These are phyloP conservation scores for Nesospiza acunhae DNA, from an alignment of 2,113 vertebrate species.

Conservation along the genomic window DNA sequence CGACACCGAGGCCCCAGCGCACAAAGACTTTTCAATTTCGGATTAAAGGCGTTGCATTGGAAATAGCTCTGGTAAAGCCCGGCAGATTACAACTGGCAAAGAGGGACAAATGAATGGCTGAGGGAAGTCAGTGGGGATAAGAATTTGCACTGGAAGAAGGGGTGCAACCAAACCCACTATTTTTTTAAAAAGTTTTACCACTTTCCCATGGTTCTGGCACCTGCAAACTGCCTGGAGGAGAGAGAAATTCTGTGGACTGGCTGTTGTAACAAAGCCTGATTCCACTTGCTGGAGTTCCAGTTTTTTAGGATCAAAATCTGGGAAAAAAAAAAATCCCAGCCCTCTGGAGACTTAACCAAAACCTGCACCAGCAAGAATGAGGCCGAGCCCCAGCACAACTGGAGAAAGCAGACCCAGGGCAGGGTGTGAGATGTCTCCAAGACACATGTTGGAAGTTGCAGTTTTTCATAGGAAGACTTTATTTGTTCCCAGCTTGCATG, in stretches of 20 bases:
- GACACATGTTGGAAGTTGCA: neutral
- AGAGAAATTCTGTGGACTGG: neutral
- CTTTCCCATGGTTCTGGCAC: neutral
- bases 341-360: neutral
- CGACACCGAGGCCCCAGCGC: neutral
- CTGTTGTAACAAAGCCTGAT: neutral
- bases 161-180: neutral
- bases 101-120: neutral
- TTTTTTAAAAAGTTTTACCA: neutral
- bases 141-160: neutral
- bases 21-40: slow-evolving; percentile 56
- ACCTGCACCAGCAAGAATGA: neutral
- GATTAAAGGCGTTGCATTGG: slow-evolving; percentile 26
- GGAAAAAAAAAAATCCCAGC: neutral
- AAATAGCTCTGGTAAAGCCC: slow-evolving; percentile 2
- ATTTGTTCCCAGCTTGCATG: neutral
- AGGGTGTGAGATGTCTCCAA: neutral
- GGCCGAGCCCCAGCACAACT: neutral
- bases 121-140: neutral
- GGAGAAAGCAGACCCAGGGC: neutral
- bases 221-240: neutral
- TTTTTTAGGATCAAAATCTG: neutral
- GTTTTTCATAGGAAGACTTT: neutral
- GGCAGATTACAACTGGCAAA: neutral
- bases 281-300: neutral